Conservation (phyloP, 2,888 invertebrate species). For the Ramazzottius varieornatus region DNA sequence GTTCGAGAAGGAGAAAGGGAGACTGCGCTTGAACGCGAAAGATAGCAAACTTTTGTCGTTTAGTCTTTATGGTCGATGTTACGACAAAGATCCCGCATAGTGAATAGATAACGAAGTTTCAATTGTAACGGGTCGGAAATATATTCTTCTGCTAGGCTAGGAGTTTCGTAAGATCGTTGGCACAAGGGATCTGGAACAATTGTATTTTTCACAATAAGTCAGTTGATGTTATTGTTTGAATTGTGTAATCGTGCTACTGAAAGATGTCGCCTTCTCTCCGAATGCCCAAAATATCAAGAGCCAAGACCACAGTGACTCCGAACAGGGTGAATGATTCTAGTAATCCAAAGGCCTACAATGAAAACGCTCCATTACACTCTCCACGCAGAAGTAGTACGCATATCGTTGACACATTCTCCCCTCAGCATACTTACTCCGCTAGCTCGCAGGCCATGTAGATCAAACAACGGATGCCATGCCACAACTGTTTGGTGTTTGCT, state of each 20-base stretch:
- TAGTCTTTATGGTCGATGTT: neutral
- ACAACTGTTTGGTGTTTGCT: too few species aligned
- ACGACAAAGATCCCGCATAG: neutral
- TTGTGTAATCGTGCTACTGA: too few species aligned
- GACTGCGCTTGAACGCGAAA: neutral
- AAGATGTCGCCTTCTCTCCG: too few species aligned
- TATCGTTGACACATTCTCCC: neutral
- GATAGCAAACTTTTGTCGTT: neutral
- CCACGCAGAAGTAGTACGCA: too few species aligned
- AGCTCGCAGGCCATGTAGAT: too few species aligned
- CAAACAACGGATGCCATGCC: too few species aligned
- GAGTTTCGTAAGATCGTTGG: too few species aligned
- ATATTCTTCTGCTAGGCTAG: neutral
- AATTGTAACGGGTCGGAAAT: neutral
- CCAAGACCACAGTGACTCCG: neutral
- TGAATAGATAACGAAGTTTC: neutral
- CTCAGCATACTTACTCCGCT: too few species aligned
- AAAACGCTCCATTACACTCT: too few species aligned
- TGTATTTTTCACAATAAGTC: too few species aligned
- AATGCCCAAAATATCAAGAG: neutral
- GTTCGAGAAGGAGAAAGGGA: neutral
- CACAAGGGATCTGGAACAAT: too few species aligned
- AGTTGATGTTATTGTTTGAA: too few species aligned
- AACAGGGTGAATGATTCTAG: neutral
- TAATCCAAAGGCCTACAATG: neutral